Base-by-base conservation (phyloP, 1,140 invertebrate genomes). In the Onthophagus taurus region DNA sequence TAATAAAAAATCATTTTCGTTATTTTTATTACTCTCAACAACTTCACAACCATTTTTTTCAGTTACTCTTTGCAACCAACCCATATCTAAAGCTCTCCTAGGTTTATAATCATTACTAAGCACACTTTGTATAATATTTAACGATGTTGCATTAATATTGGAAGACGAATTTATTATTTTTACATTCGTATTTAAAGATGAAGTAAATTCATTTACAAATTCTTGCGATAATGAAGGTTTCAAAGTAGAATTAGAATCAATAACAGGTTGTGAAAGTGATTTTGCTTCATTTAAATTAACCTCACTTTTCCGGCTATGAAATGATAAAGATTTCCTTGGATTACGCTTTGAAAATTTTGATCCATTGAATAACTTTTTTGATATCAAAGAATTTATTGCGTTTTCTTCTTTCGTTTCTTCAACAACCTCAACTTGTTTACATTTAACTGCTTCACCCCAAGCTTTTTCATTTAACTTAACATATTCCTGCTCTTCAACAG, bases 281-380 rank as follows among this genome's bases (percentile, higher is more conserved):
- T 30, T 7, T 19, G 44, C 26, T 42, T 35, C 41, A 23, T 46
- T 42, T 49, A 53, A 64, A 19, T 38, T 45, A 20, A 19, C n/a
- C 33, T 52, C 52, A 39, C 33, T 57, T 44, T 54, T 61, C 4
- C 46, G 57, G 42, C 48, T 56, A 17, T 61, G 71, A 53, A 55
- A 59, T 11, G 61, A 60, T n/a, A 77, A 47, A 0, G 76, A 75
- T 62, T 87, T 87, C 56, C 83, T 71, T 9, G 83, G 83, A 69
- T 87, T 86, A 45, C 83, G 67, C 56, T 84, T 78, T 16, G 72
- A 70, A 62, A 85, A 79, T 57, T 66, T 78, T 42, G 75, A 70
- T 30, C 72, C 74, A 26, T 75, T 69, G 64, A 86, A 86, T 39
- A 84, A 66, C 58, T 86, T 84, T 54, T 81, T 72, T 2, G 77